Conservation (phyloP, 2,113 vertebrate genomes). For the Zapornia atra region DNA sequence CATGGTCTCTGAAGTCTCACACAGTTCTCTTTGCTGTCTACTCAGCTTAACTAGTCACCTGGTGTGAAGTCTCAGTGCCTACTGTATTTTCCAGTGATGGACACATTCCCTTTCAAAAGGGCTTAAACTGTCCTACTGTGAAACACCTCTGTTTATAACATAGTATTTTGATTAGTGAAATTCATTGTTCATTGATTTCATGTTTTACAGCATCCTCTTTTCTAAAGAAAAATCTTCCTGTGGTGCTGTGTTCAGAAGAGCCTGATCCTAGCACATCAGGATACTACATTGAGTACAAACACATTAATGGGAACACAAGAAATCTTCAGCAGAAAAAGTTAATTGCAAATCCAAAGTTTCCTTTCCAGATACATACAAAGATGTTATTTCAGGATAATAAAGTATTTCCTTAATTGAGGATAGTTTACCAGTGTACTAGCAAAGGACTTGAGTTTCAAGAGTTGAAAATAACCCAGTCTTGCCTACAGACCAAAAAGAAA, state of each 20-base stretch:
- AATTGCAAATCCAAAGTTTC: not conserved
- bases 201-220: not conserved
- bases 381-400: not conserved
- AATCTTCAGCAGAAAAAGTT: not conserved
- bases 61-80: not conserved
- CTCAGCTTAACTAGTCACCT: not conserved
- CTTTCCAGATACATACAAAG: not conserved
- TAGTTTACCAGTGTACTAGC: not conserved
- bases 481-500: not conserved
- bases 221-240: not conserved
- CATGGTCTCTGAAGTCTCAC: not conserved
- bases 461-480: not conserved
- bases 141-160: not conserved
- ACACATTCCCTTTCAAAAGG: not conserved
- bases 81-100: not conserved
- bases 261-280: not conserved
- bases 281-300: fast-evolving
- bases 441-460: not conserved
- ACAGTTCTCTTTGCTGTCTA: not conserved
- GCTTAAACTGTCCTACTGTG: not conserved
- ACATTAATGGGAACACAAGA: not conserved
- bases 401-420: not conserved
- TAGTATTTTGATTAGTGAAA: not conserved
- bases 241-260: not conserved
- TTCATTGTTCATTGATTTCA: not conserved